These are phyloP conservation scores for Cavia porcellus DNA, from an alignment of 2,113 vertebrate genomes.

Conservation along the genomic window DNA sequence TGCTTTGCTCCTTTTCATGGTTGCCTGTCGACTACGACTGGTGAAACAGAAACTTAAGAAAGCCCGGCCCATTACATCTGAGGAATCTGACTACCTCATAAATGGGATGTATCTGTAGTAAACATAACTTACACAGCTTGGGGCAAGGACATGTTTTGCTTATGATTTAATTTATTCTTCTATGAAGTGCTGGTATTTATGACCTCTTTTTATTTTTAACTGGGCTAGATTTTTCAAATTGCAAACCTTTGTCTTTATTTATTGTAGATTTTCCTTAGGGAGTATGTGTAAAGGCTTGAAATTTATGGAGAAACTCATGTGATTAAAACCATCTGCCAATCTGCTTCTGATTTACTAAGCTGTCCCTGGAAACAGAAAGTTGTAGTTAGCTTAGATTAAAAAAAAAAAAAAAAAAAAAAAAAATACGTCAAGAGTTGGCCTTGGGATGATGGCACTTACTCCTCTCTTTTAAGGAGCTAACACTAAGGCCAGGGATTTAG, in stretches of 20 bases:
- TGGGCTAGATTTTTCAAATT: slow-evolving; percentile 65
- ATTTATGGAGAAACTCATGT: slow-evolving; percentile 9
- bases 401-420: not conserved
- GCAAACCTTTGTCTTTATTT: slow-evolving; percentile 64
- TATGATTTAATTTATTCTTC: slow-evolving; percentile 62
- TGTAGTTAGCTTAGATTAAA: not conserved
- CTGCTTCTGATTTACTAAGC: slow-evolving; percentile 27
- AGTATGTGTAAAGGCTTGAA: slow-evolving; percentile 42
- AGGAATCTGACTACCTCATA: slow-evolving; percentile 99
- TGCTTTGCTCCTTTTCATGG: slow-evolving; percentile 95
- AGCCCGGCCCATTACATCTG: slow-evolving; percentile 96
- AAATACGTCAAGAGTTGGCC: not conserved
- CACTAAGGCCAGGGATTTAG: not conserved
- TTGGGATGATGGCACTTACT: not conserved
- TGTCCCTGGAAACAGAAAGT: slow-evolving; percentile 31
- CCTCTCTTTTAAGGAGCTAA: not conserved
- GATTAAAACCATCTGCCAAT: not conserved
- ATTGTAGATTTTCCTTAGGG: slow-evolving; percentile 13
- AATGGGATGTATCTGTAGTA: slow-evolving; percentile 99
- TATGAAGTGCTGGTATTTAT: slow-evolving; percentile 78
- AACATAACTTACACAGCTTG: slow-evolving; percentile 56
- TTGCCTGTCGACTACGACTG: slow-evolving; percentile 93
- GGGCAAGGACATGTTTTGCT: slow-evolving; percentile 35
- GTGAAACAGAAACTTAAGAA: slow-evolving; percentile 97
- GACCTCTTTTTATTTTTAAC: slow-evolving; percentile 64